A percentile compares a stretch with the other conserved stretches of the same genome.
Evolutionary conservation across 2,888 invertebrate genomes (phyloP).

Genomic region (Meghimatium bilineatum): DNA sequence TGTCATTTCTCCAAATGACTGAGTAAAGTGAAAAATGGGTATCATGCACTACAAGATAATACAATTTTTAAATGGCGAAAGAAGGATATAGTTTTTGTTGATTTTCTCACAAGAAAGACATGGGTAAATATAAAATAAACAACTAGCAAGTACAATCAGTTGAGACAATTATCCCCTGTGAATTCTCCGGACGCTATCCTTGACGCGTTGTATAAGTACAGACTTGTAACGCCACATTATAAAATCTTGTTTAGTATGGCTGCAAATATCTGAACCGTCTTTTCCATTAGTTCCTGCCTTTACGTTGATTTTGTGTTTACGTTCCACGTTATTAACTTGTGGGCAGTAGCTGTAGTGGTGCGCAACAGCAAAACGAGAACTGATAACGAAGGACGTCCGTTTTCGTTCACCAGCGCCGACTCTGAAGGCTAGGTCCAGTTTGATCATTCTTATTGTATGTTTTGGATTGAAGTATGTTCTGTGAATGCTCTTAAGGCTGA

Average conservation of each 20-base stretch:
- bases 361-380: slow-evolving; percentile 36
- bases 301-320: background rate
- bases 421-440: slow-evolving; percentile 10
- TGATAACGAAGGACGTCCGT: slow-evolving; percentile 35
- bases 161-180: background rate
- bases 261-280: slow-evolving; percentile 10
- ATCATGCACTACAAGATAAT: too few relatives aligned
- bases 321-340: background rate
- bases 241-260: slow-evolving; percentile 31
- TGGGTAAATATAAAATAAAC: too few relatives aligned
- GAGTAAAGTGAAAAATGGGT: too few relatives aligned
- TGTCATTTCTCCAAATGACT: too few relatives aligned
- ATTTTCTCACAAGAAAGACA: too few relatives aligned
- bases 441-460: slow-evolving; percentile 39
- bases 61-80: too few relatives aligned
- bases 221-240: slow-evolving; percentile 41
- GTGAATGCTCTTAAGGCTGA: slow-evolving; percentile 34
- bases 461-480: slow-evolving; percentile 39
- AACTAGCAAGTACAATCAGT: background rate
- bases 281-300: background rate
- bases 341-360: slow-evolving; percentile 46
- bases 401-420: slow-evolving; percentile 40
- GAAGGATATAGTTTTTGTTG: too few relatives aligned
- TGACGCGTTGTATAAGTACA: slow-evolving; percentile 27
- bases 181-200: slow-evolving; percentile 22